Conservation (phyloP, 2,888 invertebrate genomes). For the Polymixis lichenea region DNA sequence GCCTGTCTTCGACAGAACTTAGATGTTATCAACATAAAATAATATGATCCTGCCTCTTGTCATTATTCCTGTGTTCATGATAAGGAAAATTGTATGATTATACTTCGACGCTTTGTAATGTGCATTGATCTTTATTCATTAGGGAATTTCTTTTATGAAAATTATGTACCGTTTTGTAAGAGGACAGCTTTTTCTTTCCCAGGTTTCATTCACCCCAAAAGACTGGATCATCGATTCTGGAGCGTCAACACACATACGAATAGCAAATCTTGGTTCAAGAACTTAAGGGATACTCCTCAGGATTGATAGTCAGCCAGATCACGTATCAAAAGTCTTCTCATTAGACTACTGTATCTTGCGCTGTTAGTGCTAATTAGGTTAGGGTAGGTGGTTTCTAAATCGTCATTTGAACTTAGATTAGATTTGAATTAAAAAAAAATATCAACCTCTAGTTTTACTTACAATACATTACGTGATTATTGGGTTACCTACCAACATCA, state of each 20-base stretch:
- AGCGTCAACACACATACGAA: not conserved
- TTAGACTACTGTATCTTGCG: not conserved
- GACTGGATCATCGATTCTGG: not conserved
- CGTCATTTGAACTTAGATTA: not conserved
- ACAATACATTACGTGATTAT: not conserved
- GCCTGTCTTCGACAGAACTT: constrained; percentile 66
- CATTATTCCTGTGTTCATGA: constrained; percentile 44
- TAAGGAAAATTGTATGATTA: constrained; percentile 55
- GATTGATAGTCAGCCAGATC: not conserved
- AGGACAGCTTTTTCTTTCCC: not conserved
- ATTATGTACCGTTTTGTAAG: not conserved
- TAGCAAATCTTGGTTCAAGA: not conserved
- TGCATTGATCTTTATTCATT: constrained; percentile 22
- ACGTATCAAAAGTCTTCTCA: not conserved
- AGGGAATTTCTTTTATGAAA: constrained; percentile 13
- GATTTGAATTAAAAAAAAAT: not conserved
- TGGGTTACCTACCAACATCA: not conserved
- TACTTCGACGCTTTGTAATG: constrained; percentile 49
- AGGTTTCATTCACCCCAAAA: not conserved
- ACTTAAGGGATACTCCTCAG: not conserved
- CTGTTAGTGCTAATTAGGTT: not conserved
- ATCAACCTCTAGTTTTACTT: no score
- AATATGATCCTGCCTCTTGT: constrained; percentile 57
- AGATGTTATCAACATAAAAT: constrained; percentile 74
- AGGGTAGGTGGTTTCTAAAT: not conserved